Evolutionary conservation across 2,888 invertebrate genomes (phyloP).

Genomic region (Hydrotaea cyrtoneurina): DNA sequence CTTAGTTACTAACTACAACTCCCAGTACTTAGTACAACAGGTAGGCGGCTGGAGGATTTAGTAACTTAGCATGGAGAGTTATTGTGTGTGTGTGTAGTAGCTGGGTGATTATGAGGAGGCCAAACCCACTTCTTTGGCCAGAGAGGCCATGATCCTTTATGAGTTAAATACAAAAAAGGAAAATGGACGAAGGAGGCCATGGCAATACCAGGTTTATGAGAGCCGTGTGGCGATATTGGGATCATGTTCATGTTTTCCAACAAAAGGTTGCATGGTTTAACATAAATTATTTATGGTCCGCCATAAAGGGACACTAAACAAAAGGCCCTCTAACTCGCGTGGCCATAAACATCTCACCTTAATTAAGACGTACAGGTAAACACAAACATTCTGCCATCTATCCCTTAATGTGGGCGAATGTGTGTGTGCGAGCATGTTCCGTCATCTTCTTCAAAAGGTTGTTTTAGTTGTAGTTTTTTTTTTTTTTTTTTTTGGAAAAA

Average conservation of each 20-base stretch:
- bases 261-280: constrained; percentile 40
- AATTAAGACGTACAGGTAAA: constrained; percentile 38
- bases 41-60: background rate
- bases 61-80: background rate
- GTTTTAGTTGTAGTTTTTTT: background rate
- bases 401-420: background rate
- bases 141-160: background rate
- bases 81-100: too few relatives aligned
- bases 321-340: constrained; percentile 58
- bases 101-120: background rate
- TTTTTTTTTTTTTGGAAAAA: constrained; percentile 19
- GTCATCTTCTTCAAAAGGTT: constrained; percentile 9
- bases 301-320: constrained; percentile 65
- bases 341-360: constrained; percentile 58
- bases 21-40: background rate
- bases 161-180: background rate
- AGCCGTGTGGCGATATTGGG: background rate
- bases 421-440: background rate
- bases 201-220: background rate
- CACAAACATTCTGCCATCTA: too few relatives aligned
- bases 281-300: constrained; percentile 52
- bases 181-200: background rate
- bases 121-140: background rate
- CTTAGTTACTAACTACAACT: background rate
- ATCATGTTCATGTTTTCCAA: constrained; percentile 30